Evolutionary conservation across 2,113 vertebrate species (phyloP).

Genomic region (Anarrhichthys ocellatus): DNA sequence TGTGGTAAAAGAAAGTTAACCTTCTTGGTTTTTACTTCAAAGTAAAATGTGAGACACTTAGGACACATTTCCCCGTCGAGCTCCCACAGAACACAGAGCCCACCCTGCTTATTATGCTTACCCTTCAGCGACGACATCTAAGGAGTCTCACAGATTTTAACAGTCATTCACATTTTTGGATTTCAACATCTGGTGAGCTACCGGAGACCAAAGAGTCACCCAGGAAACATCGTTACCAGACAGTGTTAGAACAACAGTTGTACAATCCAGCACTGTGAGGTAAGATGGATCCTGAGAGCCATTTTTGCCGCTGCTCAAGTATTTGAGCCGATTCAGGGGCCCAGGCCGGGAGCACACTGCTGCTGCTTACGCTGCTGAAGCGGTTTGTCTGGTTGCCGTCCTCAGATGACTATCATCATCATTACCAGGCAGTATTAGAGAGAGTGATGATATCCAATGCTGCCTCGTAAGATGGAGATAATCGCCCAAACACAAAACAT

Average conservation of each 20-base stretch:
- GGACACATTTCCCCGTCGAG: neutral
- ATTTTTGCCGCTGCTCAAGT: constrained; percentile 28
- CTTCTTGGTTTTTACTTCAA: constrained; percentile 3
- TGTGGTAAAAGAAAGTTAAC: constrained; percentile 20
- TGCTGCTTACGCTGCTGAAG: constrained; percentile 24
- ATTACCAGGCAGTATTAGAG: constrained; percentile 99
- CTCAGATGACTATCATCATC: constrained; percentile 92
- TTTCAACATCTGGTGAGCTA: neutral
- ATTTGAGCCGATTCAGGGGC: constrained; percentile 25
- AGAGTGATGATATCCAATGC: constrained; percentile 95
- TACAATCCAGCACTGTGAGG: constrained; percentile 98
- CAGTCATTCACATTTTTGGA: neutral
- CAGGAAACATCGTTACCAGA: constrained; percentile 99
- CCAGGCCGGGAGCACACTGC: neutral
- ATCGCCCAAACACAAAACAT: constrained; percentile 81
- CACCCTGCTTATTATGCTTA: neutral
- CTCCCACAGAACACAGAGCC: neutral
- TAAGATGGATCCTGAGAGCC: constrained; percentile 98
- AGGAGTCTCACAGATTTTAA: neutral
- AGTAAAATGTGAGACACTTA: constrained; percentile 10
- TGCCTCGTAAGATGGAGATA: constrained; percentile 99
- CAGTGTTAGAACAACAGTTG: constrained; percentile 97
- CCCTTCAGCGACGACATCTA: neutral
- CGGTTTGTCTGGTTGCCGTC: constrained; percentile 41
- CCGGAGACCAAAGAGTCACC: constrained; percentile 76